Conservation (phyloP, 2,797 vertebrate genomes). For the Allobates femoralis region DNA sequence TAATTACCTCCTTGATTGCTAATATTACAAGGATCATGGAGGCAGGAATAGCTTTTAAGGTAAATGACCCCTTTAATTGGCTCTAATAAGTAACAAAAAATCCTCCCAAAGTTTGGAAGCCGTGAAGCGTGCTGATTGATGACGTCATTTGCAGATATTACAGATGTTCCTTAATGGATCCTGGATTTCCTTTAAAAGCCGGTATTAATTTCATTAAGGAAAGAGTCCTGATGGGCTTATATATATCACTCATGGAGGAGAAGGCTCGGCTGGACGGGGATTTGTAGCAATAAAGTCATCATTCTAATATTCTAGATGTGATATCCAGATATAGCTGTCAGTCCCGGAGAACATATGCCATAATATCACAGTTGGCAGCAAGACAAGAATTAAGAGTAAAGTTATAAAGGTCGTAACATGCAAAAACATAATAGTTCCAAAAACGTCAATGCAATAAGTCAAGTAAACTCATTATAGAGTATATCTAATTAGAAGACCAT, state of each 20-base stretch:
- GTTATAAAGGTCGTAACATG: not conserved
- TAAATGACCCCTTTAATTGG: not conserved
- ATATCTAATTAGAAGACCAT: not conserved
- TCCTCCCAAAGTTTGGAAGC: not conserved
- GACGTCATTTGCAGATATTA: constrained; percentile 7
- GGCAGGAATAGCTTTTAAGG: not conserved
- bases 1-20: constrained; percentile 12
- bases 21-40: not conserved
- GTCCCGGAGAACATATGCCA: not conserved
- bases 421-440: not conserved
- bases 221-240: not conserved
- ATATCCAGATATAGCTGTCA: constrained; percentile 15
- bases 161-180: constrained; percentile 17
- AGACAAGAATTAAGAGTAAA: not conserved
- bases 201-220: constrained; percentile 22
- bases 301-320: constrained; percentile 23
- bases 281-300: constrained; percentile 1
- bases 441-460: not conserved
- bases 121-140: constrained; percentile 17
- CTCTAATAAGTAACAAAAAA: not conserved
- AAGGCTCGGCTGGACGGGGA: not conserved
- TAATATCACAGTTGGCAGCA: not conserved
- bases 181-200: constrained; percentile 20
- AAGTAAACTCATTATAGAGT: not conserved
- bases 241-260: not conserved